Base-by-base conservation (phyloP, 2,888 invertebrate species). In the Anorthoa munda region DNA sequence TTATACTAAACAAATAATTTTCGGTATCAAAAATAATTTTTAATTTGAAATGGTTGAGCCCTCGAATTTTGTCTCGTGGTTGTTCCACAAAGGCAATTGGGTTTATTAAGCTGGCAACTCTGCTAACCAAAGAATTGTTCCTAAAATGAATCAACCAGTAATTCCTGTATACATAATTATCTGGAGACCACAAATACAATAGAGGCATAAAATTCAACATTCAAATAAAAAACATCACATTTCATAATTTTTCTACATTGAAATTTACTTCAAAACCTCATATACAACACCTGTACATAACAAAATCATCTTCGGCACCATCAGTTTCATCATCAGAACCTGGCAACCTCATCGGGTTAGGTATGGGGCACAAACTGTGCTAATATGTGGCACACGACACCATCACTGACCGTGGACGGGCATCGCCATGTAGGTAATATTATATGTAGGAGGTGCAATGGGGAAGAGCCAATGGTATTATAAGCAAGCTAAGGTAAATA, bases 271-370 rank as follows among this genome's bases (percentile, higher is more conserved):
- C 17, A 58, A 39, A 31, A 18, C 18, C 21, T 46, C 45, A 15
- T 18, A 23, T 15, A 23, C 5, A 26, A 26, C 13, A 51, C 11
- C 13, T 45, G 0, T 39, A 11, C 15, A 48, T 72, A 76, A 46
- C 46, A 31, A 48, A 13, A 11, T 21, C 66, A 66, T 77, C 66
- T 23, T 39, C 26, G 13, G 53, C 21, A 23, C 7, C 60, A 81
- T 77, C 60, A 55, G 17, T 21, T 23, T 51, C 51, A 66, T 64
- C 31, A 1, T 17, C 23, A 60, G 0, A 26, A 31, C 82, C 85
- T 82, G 82, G 82, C 82, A 82, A 84, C 85, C 85, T 63, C 66
- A 68, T 50, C 18, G 73, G 73, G 45, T 18, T 81, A 84, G 82
- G 53, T 64, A 26, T 12, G 26, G 65, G 61, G 59, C 68, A 65